Evolutionary conservation across 2,113 vertebrate species (phyloP).

Genomic region (Oxyruncus cristatus): DNA sequence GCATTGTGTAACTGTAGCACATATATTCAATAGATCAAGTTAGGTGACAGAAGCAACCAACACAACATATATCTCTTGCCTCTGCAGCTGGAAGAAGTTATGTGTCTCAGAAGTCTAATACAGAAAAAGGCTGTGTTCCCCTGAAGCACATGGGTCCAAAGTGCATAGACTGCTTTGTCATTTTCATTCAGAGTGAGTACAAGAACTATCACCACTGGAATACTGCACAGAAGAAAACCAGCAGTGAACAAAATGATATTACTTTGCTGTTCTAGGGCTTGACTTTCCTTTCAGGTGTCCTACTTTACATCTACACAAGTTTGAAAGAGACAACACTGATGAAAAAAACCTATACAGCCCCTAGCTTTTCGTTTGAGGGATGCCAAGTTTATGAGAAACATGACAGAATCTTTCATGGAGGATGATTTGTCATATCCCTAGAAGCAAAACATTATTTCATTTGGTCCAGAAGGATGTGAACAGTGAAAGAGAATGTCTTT

Average conservation of each 20-base stretch:
- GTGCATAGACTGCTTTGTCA: background rate
- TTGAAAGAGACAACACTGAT: background rate
- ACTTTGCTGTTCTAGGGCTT: background rate
- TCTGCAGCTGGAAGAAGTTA: background rate
- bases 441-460: background rate
- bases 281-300: background rate
- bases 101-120: background rate
- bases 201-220: background rate
- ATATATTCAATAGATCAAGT: background rate
- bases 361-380: background rate
- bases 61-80: background rate
- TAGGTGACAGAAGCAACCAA: background rate
- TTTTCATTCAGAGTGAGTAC: background rate
- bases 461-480: background rate
- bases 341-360: background rate
- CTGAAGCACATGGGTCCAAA: background rate
- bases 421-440: background rate
- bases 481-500: background rate
- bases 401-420: background rate
- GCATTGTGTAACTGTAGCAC: background rate
- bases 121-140: background rate
- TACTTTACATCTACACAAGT: background rate
- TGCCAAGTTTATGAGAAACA: background rate
- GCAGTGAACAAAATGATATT: background rate
- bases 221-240: background rate